Conservation (phyloP, 2,888 invertebrate species). For the Ectemnius continuus region DNA sequence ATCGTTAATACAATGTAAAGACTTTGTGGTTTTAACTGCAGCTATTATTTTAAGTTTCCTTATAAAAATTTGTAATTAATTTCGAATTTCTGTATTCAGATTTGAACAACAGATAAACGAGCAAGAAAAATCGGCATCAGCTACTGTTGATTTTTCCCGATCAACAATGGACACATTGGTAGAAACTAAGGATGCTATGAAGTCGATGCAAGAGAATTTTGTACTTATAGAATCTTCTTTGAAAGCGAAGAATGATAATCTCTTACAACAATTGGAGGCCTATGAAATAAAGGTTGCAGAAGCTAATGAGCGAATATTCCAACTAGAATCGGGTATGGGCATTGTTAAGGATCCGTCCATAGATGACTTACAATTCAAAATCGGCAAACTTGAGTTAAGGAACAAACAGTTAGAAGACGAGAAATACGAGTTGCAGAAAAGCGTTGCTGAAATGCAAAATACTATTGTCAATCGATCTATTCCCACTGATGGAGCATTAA, state of each 20-base stretch:
- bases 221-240: slow-evolving; percentile 84
- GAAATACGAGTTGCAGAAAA: slow-evolving; percentile 72
- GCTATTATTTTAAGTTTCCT: too few relatives aligned
- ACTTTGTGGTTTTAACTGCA: too few relatives aligned
- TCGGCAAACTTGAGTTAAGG: slow-evolving; percentile 65
- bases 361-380: slow-evolving; percentile 65
- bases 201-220: slow-evolving; percentile 89
- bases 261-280: slow-evolving; percentile 80
- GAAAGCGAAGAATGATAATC: slow-evolving; percentile 83
- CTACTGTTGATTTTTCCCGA: slow-evolving; percentile 69
- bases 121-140: slow-evolving; percentile 65
- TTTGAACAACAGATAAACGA: slow-evolving; percentile 63
- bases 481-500: slow-evolving; percentile 58
- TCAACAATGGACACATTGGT: slow-evolving; percentile 84
- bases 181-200: slow-evolving; percentile 89
- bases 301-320: slow-evolving; percentile 67
- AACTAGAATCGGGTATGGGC: slow-evolving; percentile 68
- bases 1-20: too few relatives aligned
- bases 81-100: slow-evolving; percentile 52
- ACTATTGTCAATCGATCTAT: slow-evolving; percentile 63
- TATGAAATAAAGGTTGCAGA: slow-evolving; percentile 80
- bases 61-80: too few relatives aligned
- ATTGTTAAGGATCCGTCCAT: slow-evolving; percentile 59
- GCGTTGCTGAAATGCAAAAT: slow-evolving; percentile 68
- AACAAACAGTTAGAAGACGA: slow-evolving; percentile 70